Conservation (phyloP, 2,113 vertebrate genomes). For the Chiloscyllium plagiosum region DNA sequence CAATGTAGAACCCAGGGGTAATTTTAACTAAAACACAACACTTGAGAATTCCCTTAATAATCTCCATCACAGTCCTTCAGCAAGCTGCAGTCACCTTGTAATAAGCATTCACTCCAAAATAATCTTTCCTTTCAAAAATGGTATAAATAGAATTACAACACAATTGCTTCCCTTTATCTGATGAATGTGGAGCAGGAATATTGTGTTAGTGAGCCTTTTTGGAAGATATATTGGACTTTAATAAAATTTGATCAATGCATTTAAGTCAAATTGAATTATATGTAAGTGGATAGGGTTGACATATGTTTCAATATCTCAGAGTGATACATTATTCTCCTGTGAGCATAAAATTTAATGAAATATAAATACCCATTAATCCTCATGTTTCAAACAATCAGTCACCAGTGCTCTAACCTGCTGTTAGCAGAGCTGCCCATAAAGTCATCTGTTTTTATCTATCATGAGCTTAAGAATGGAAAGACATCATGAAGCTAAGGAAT, state of each 20-base stretch:
- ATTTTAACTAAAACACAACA: conserved; percentile 42
- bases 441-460: conserved; percentile 83
- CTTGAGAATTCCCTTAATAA: conserved; percentile 53
- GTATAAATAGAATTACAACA: conserved; percentile 61
- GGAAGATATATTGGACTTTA: conserved; percentile 80
- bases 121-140: conserved; percentile 48
- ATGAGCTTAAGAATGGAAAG: conserved; percentile 71
- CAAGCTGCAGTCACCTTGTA: conserved; percentile 53
- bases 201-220: conserved; percentile 67
- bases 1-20: conserved; percentile 40
- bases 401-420: conserved; percentile 71
- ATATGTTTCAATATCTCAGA: conserved; percentile 90
- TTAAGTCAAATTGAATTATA: conserved; percentile 95
- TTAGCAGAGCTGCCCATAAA: conserved; percentile 71
- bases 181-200: conserved; percentile 63
- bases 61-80: conserved; percentile 51
- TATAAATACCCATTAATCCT: conserved; percentile 99
- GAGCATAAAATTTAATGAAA: conserved; percentile 94
- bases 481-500: conserved; percentile 61
- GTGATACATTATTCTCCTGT: conserved; percentile 89
- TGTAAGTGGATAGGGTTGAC: conserved; percentile 91
- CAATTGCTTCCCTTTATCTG: conserved; percentile 58
- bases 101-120: conserved; percentile 51
- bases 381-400: conserved; percentile 83
- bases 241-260: conserved; percentile 92